Base-by-base conservation (phyloP, 2,113 vertebrate species). In the Ascaphus truei region DNA sequence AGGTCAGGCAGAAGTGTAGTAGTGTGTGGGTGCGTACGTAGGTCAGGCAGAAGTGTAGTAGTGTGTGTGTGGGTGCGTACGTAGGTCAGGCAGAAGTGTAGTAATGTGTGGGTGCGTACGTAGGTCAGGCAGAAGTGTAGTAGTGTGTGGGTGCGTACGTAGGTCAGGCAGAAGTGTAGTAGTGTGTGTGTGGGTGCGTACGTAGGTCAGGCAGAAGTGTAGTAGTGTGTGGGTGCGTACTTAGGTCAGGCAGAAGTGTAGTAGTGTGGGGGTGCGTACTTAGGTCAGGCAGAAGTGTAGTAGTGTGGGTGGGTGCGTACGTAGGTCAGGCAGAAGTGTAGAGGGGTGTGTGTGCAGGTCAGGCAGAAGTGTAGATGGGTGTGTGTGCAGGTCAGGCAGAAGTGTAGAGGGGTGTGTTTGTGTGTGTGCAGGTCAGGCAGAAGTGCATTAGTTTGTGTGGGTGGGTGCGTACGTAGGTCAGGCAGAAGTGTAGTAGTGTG, bases 341-440 rank as follows among this genome's bases (percentile, higher is more conserved):
- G 52, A n/a, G 0, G 25, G 8, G 57, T 31, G 16, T 7, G 0
- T 0, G 6, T 13, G 66, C 3, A 13, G 11, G 71, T 48, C 77
- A 75, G 77, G 59, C 73, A 34, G 33, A 0, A 18, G 7, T 7
- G 9, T 31, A 64, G 47, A 9, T 34, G 31, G n/a, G n/a, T n/a
- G n/a, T n/a, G n/a, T n/a, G n/a, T n/a, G n/a, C n/a, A n/a, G n/a
- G n/a, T n/a, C n/a, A n/a, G n/a, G n/a, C n/a, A n/a, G n/a, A n/a
- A n/a, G n/a, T n/a, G n/a, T n/a, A n/a, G n/a, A n/a, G n/a, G n/a
- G n/a, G n/a, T n/a, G n/a, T n/a, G n/a, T n/a, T n/a, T n/a, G n/a
- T n/a, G n/a, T n/a, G n/a, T n/a, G n/a, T n/a, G n/a, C n/a, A 65
- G 48, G 67, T 68, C 71, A 25, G 55, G 5, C 13, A 69, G 71